Base-by-base conservation (phyloP, 2,797 vertebrate genomes). In the Myotis vivesi region DNA sequence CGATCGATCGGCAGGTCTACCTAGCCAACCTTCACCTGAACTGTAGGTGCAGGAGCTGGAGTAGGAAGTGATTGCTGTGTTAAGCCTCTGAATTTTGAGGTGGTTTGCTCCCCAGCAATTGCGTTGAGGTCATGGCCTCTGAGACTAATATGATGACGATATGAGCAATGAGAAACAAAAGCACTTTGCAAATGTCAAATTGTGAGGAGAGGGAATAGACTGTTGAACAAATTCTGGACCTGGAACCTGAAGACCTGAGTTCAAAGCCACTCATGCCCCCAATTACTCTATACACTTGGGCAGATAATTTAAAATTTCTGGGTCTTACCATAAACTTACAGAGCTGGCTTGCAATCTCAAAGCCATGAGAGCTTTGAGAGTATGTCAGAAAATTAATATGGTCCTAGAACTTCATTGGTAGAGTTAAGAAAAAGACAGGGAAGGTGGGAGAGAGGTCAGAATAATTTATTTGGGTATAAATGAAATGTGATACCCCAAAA, bases 41-140 rank as follows among this genome's bases (percentile, higher is more conserved):
- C 73, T n/a, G 49, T 22, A 44, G 44, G 30, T 10, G 7, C 33
- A 2, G 68, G 53, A 80, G 68, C 68, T 11, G 2, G 8, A 57
- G 30, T 28, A 90, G 75, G n/a, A 94, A 79, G 69, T 30, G 62
- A 46, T n/a, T 7, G 2, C 57, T 64, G 28, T 79, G 93, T 89
- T 62, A 55, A 96, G 88, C 30, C 55, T 76, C 92, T 91, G 66
- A 57, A 57, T 81, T 94, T 80, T 44, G 66, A 92, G 89, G 19
- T 72, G 41, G n/a, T 72, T 73, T 77, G 30, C 30, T 57, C 7
- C 41, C 22, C 20, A 82, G 68, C 38, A 80, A 38, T 7, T 30
- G 72, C 0, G 1, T 68, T 49, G 68, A 71, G 36, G 16, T 49
- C 89, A 69, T 41, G 41, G 15, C 41, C 77, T 73, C 72, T 57